Conservation (phyloP, 2,113 vertebrate species). For the Channa argus region DNA sequence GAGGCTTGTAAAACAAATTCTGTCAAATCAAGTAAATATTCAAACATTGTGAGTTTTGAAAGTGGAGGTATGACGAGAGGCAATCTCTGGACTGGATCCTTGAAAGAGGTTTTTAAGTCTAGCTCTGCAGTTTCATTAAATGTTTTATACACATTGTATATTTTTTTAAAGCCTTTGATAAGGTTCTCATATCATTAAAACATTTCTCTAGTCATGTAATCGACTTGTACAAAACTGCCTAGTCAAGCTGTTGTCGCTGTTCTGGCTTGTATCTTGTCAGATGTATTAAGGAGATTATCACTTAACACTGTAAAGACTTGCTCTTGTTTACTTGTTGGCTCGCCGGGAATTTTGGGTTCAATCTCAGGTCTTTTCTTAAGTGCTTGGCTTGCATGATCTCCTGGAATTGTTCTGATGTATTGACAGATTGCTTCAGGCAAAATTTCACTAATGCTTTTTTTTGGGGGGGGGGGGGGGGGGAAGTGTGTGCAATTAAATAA, state of each 20-base stretch:
- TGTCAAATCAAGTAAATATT: conserved; percentile 72
- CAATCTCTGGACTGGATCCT: conserved; percentile 65
- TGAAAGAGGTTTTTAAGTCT: conserved; percentile 49
- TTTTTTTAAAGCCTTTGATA: conserved; percentile 79
- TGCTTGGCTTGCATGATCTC: conserved; percentile 65
- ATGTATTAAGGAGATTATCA: conserved; percentile 40
- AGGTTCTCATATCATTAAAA: conserved; percentile 75
- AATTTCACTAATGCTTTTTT: conserved; percentile 57
- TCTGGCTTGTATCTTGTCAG: conserved; percentile 48
- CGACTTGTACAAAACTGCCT: conserved; percentile 58
- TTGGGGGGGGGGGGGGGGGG: conserved; percentile 27
- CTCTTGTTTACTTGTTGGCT: conserved; percentile 50
- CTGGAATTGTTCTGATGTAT: conserved; percentile 61
- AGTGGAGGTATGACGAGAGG: conserved; percentile 40
- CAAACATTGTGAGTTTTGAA: conserved; percentile 62
- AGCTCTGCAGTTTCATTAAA: conserved; percentile 73
- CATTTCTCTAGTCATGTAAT: conserved; percentile 67
- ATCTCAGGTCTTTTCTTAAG: conserved; percentile 65
- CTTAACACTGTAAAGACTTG: conserved; percentile 45
- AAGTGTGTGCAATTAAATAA: conserved; percentile 58
- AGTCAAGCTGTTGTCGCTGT: conserved; percentile 41
- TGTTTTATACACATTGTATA: conserved; percentile 83
- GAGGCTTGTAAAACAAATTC: conserved; percentile 75
- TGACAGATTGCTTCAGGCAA: conserved; percentile 68
- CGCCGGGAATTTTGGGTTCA: conserved; percentile 53